Evolutionary conservation across 2,113 vertebrate species (phyloP).

Genomic region (Euleptes europaea): DNA sequence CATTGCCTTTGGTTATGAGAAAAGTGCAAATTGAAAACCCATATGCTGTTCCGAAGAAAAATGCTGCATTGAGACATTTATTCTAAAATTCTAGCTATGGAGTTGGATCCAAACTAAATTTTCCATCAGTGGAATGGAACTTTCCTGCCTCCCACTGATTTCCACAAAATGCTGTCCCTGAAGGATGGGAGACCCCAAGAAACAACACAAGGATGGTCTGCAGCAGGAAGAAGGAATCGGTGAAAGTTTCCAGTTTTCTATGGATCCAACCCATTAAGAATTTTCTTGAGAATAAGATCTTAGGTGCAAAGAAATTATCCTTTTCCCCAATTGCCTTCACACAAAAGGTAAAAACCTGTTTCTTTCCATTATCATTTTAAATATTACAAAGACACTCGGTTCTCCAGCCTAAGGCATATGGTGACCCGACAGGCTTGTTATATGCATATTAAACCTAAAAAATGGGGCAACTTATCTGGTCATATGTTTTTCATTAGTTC

Average conservation of each 20-base stretch:
- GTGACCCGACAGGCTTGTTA: slow-evolving; percentile 72
- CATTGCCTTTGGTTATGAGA: neutral
- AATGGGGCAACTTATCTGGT: slow-evolving; percentile 72
- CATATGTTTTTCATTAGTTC: slow-evolving; percentile 78
- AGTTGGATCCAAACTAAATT: neutral
- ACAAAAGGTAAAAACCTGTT: neutral
- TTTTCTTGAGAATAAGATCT: neutral
- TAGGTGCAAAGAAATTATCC: neutral
- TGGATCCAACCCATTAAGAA: neutral
- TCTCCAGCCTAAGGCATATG: slow-evolving; percentile 53
- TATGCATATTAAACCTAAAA: slow-evolving; percentile 71
- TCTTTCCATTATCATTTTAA: slow-evolving; percentile 21
- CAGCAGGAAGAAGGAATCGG: too few relatives aligned
- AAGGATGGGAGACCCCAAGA: too few relatives aligned
- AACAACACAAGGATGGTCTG: too few relatives aligned
- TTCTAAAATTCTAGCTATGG: neutral
- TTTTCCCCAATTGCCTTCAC: neutral
- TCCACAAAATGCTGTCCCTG: too few relatives aligned
- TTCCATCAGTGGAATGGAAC: too few relatives aligned
- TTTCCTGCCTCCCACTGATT: too few relatives aligned
- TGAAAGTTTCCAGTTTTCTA: too few relatives aligned
- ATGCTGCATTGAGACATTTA: neutral
- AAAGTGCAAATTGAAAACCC: slow-evolving; percentile 11
- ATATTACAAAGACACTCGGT: slow-evolving; percentile 48
- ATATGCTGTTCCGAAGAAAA: slow-evolving; percentile 2